A percentile compares a stretch with the other conserved stretches of the same genome.
These are phyloP conservation scores for Ditylenchus weischeri DNA, from an alignment of 2,888 invertebrate species.

Conservation along the genomic window DNA sequence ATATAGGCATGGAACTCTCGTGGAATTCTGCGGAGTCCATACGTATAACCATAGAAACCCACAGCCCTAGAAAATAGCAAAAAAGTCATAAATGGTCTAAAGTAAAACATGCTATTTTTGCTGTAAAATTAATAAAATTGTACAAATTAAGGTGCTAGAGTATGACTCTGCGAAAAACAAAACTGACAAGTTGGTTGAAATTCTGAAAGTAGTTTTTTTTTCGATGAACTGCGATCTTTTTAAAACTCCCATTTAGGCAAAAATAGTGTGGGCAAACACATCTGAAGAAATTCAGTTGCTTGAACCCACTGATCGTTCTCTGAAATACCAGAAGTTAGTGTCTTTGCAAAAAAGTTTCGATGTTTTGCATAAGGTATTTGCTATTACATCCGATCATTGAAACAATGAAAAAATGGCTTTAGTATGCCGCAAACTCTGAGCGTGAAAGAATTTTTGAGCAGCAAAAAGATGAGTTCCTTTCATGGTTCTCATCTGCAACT, in stretches of 20 bases:
- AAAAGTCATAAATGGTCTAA: too few species aligned
- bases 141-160: slow-evolving; percentile 32
- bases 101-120: too few species aligned
- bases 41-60: too few species aligned
- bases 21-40: too few species aligned
- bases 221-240: neutral
- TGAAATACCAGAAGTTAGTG: slow-evolving; percentile 39
- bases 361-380: slow-evolving; percentile 32
- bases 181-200: slow-evolving; percentile 37
- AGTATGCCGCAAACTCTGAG: slow-evolving; percentile 31
- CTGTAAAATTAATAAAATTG: too few species aligned
- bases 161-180: slow-evolving; percentile 41
- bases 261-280: slow-evolving; percentile 33
- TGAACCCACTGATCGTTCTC: slow-evolving; percentile 29
- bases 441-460: slow-evolving; percentile 30
- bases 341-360: slow-evolving; percentile 29
- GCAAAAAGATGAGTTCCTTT: slow-evolving; percentile 38
- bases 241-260: slow-evolving; percentile 31
- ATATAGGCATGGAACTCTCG: too few species aligned
- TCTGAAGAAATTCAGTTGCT: slow-evolving; percentile 32
- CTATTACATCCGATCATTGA: neutral
- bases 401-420: neutral
- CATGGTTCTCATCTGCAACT: slow-evolving; percentile 40
- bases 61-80: too few species aligned
- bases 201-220: slow-evolving; percentile 26